phyloP scores from a whole-genome alignment of 2,113 vertebrate genomes.

The cat (Felis catus) region F.catus_Fca126_mat1.0 CM031416.1:145137001-145137500 shows the following conservation, averaged over 20 bases:
- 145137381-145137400: not conserved
- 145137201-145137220: not conserved
- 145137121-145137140: not conserved
- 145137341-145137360: not conserved
- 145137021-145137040: no score
- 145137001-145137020: accelerated
- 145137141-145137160: not conserved
- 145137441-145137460: not conserved
- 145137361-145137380: not conserved
- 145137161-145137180: not conserved
- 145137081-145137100: accelerated
- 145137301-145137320: not conserved
- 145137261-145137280: not conserved
- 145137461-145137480: not conserved
- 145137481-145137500: not conserved
- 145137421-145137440: not conserved
- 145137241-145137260: not conserved
- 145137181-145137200: not conserved
- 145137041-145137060: no score
- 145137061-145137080: accelerated
- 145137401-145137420: not conserved
- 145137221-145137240: not conserved
- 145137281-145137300: not conserved
- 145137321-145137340: not conserved
- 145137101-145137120: not conserved